Evolutionary conservation across 2,113 vertebrate species (phyloP).

Genomic region (Notothenia coriiceps): DNA sequence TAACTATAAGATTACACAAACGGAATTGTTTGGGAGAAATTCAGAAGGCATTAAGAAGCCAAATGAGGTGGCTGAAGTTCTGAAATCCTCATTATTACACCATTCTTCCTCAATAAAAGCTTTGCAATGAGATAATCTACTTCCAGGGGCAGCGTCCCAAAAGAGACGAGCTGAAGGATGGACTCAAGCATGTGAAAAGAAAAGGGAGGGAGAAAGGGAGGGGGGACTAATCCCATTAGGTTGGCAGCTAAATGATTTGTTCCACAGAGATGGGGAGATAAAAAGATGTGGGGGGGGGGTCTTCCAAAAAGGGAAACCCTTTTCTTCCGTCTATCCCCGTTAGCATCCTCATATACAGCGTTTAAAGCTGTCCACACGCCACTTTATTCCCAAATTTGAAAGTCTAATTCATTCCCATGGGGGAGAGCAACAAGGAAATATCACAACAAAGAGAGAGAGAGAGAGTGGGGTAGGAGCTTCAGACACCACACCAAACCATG

Average conservation of each 20-base stretch:
- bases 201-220: conserved; percentile 34
- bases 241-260: conserved; percentile 72
- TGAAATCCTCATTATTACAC: conserved; percentile 37
- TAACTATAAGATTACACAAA: not conserved
- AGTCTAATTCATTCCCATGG: conserved; percentile 67
- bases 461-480: rapidly evolving
- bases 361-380: conserved; percentile 2
- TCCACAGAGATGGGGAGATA: conserved; percentile 58
- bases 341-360: not conserved
- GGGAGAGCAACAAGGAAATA: conserved; percentile 12
- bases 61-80: conserved; percentile 6
- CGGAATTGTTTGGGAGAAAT: not conserved
- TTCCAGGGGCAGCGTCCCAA: conserved; percentile 9
- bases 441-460: conserved; percentile 9
- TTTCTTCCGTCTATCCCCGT: not conserved
- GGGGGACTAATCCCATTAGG: conserved; percentile 72
- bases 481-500: not conserved
- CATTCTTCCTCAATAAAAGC: not conserved
- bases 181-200: conserved; percentile 35
- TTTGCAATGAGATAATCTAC: conserved; percentile 27
- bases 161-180: conserved; percentile 50
- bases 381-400: conserved; percentile 44
- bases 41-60: not conserved
- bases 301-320: not conserved
- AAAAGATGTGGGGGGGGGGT: conserved; percentile 29